A percentile compares a stretch with the other conserved stretches of the same genome.
These are phyloP conservation scores for Alouatta palliata DNA, from an alignment of 2,113 vertebrate genomes.

Conservation along the genomic window DNA sequence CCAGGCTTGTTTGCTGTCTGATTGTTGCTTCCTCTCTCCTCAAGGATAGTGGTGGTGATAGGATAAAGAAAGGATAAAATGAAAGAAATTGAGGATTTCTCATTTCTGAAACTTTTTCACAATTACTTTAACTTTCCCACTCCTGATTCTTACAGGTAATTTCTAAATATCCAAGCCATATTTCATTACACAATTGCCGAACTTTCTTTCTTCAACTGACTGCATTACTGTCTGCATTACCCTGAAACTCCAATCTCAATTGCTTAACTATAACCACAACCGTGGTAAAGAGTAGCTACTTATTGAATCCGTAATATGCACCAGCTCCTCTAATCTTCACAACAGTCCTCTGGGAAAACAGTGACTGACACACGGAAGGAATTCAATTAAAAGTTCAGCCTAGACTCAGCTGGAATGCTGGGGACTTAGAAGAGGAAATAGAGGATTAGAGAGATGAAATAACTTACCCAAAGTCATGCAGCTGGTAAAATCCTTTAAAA, in stretches of 20 bases:
- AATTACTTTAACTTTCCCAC: background rate
- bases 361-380: background rate
- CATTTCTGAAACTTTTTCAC: background rate
- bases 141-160: background rate
- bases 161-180: background rate
- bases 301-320: background rate
- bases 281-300: background rate
- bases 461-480: background rate
- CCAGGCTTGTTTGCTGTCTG: background rate
- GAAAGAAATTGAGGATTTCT: background rate
- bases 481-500: background rate
- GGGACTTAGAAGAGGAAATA: background rate
- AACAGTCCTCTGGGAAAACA: background rate
- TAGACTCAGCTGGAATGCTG: background rate
- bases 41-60: too few relatives aligned
- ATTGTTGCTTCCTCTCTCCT: background rate
- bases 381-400: background rate
- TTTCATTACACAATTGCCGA: background rate
- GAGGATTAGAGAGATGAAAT: background rate
- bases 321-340: background rate
- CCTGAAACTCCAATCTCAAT: background rate
- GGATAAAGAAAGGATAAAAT: background rate
- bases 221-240: background rate
- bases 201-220: background rate
- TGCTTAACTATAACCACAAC: background rate